phyloP scores from a whole-genome alignment of 2,113 vertebrate genomes.

The Pelusios castaneus region DNA sequence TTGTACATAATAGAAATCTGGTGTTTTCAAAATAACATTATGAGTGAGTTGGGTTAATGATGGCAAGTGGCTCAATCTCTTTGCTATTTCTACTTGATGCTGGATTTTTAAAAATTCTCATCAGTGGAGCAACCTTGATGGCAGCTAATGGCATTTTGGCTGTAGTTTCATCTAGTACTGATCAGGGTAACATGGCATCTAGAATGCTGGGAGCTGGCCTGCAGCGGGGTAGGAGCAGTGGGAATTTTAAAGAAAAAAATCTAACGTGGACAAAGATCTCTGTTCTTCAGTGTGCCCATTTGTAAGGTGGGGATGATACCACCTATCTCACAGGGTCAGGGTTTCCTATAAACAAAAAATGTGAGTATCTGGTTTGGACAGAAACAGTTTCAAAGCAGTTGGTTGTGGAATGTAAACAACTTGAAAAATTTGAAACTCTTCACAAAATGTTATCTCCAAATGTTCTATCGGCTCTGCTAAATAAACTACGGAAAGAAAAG shows the following conservation, averaged over 20 bases:
- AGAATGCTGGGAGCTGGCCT: neutral
- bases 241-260: neutral
- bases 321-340: neutral
- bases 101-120: neutral
- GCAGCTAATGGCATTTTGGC: neutral
- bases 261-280: neutral
- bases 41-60: neutral
- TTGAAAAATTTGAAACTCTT: slow-evolving; percentile 1
- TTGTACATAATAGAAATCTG: neutral
- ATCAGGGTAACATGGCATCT: neutral
- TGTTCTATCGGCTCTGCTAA: neutral
- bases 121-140: neutral
- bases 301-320: neutral
- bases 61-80: neutral
- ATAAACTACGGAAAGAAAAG: neutral
- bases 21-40: neutral
- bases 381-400: neutral
- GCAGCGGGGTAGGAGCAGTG: neutral
- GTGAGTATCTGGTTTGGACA: neutral
- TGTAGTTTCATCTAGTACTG: neutral
- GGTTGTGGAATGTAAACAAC: neutral
- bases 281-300: neutral
- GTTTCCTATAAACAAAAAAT: neutral
- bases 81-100: neutral
- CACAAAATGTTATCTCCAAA: neutral